Evolutionary conservation across 1,140 invertebrate genomes (phyloP), one percentile per base, ranked within the genome.

Genomic region (Platyura marginata): DNA sequence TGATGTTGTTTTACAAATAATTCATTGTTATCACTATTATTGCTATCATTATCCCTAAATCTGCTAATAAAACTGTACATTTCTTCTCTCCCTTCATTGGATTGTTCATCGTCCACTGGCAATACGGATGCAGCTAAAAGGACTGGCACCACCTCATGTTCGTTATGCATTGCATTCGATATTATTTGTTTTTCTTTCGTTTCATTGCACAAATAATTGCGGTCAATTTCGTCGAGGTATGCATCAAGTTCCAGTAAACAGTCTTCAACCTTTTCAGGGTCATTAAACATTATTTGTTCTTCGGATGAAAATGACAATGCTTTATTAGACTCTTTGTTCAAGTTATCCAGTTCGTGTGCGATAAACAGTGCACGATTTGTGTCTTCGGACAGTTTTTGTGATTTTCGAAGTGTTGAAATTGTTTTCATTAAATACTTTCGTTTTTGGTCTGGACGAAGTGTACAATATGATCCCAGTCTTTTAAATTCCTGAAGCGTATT

Each of bases 221-320:
- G 25, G 15, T 61, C 58, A 45, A 60, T 48, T 44, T 57, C 49
- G 32, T 60, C 58, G 23, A 61, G 41, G 44, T 61, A 61, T 39
- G 57, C 56, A 41, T 61, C 58, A 44, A 61, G 44, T 23, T 61
- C 58, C 47, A 59, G 51, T 3, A 61, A 47, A 41, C 55, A 61
- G 21, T 60, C 50, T 44, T 60, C 56, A 3, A 60, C 51, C 19
- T 38, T 38, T 5, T 38, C 36, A 10, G 36, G 36, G 19, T 38
- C 36, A 21, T 11, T 38, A 29, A 29, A 29, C 25, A 29, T 8
- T 29, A 29, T 29, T 13, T 13, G 25, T 29, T 29, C n/a, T n/a
- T n/a, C n/a, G n/a, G 25, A 6, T 8, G 25, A 29, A 6, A 13
- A 29, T 29, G 25, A 8, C 6, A 6, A 29, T 29, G 6, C 25